Base-by-base conservation (phyloP, 2,113 vertebrate species). In the Syrmaticus mikado region DNA sequence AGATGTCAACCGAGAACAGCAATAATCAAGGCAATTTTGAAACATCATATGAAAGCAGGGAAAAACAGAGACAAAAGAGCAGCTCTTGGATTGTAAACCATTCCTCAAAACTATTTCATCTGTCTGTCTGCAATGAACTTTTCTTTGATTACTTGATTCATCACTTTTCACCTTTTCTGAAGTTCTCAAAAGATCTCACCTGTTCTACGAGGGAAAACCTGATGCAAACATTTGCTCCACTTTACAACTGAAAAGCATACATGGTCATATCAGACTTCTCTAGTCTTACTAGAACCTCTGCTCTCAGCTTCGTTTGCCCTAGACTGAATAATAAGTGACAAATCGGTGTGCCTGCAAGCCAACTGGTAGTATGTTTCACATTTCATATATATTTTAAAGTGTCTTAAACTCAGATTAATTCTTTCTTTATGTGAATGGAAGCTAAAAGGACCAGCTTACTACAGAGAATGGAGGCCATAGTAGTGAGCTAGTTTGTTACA, bases 11-110 rank as follows among this genome's bases (percentile, higher is more conserved):
- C 91, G 24, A n/a, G 57, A 96, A 73, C 19, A 86, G 76, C 46
- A 91, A 91, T 83, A 85, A 94, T 20, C 30, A n/a, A 13, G 13
- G 36, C 21, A 82, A 78, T 89, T 82, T 46, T 72, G 65, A 92
- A 74, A 94, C 28, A 78, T 75, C 20, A 13, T 57, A 18, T 85
- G 82, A 91, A 82, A 87, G 14, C 36, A 73, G 32, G 15, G 71
- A 50, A 84, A 94, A 86, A 36, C 36, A 38, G 45, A 68, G 1
- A 5, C 27, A 78, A 36, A 21, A 32, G 45, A 76, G 72, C 83
- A 78, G 8, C 18, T 53, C 32, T 85, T 74, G n/a, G 43, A 74
- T 16, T 86, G 36, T 61, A 74, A 67, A 6, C 86, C 90, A 78
- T 40, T 78, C n/a, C 53, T 8, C 25, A 82, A 66, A 13, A 36